These are phyloP conservation scores for Harpalus rufipes DNA, from an alignment of 2,888 invertebrate genomes.

Conservation along the genomic window DNA sequence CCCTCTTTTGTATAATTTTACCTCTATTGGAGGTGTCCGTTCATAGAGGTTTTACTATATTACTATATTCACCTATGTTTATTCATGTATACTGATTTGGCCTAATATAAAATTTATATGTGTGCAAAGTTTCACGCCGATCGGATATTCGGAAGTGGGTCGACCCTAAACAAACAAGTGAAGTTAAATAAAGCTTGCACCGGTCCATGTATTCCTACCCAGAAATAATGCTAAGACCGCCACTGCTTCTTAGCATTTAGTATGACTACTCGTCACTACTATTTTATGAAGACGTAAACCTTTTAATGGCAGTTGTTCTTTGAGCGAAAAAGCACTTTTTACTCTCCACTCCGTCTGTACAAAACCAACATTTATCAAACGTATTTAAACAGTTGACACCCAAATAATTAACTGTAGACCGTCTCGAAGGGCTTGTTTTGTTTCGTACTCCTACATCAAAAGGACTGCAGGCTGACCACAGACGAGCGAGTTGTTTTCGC, in stretches of 20 bases:
- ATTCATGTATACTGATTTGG: too few species aligned
- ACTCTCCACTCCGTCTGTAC: conserved; percentile 14
- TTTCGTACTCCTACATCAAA: conserved; percentile 49
- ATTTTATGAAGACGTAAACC: conserved; percentile 56
- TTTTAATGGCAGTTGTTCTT: conserved; percentile 33
- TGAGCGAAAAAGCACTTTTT: neutral
- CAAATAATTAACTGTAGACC: conserved; percentile 48
- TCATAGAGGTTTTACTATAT: too few species aligned
- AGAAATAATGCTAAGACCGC: too few species aligned
- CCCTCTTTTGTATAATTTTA: too few species aligned
- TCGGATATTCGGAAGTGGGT: too few species aligned
- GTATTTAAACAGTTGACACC: conserved; percentile 58
- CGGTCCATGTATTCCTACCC: too few species aligned
- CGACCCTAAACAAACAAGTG: too few species aligned
- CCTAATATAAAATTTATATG: too few species aligned
- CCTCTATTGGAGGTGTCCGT: too few species aligned
- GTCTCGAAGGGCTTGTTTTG: conserved; percentile 40
- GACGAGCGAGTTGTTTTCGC: conserved; percentile 15
- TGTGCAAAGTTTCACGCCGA: too few species aligned
- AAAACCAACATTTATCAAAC: conserved; percentile 50
- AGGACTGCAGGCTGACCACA: conserved; percentile 39
- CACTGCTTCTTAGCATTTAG: neutral
- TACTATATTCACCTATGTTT: too few species aligned
- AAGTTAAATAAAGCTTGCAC: too few species aligned
- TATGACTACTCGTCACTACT: conserved; percentile 5